Conservation (phyloP, 1,140 invertebrate genomes). For the Drosophila triauraria region DNA sequence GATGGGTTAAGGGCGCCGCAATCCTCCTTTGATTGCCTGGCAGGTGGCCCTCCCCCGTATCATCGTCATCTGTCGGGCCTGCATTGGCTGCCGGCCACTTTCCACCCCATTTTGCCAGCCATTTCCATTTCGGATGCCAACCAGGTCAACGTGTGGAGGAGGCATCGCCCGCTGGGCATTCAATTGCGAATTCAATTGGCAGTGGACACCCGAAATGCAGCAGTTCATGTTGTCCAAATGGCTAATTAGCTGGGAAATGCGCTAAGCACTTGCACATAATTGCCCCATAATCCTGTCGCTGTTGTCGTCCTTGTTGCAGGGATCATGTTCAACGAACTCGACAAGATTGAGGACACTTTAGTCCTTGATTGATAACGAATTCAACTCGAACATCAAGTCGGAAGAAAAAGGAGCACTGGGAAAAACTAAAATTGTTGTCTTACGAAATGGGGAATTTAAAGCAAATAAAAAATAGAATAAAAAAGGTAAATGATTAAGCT, state of each 20-base stretch:
- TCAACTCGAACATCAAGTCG: slow-evolving; percentile 1
- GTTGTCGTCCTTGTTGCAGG: slow-evolving; percentile 13
- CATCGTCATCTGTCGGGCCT: slow-evolving; percentile 37
- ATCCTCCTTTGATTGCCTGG: slow-evolving; percentile 32
- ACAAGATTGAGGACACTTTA: slow-evolving; percentile 49
- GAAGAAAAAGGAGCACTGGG: slow-evolving; percentile 9
- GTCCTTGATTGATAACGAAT: slow-evolving; percentile 71
- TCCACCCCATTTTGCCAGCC: slow-evolving; percentile 6
- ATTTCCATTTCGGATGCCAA: slow-evolving; percentile 39
- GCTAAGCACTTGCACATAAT: slow-evolving; percentile 82
- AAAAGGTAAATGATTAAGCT: too few relatives aligned
- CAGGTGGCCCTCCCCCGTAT: slow-evolving; percentile 53
- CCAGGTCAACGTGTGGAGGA: slow-evolving; percentile 25
- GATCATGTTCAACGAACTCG: slow-evolving; percentile 25
- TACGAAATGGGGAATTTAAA: neutral
- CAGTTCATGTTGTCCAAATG: slow-evolving; percentile 55
- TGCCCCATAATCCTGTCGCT: slow-evolving; percentile 61
- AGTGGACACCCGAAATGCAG: slow-evolving; percentile 56
- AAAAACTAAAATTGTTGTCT: neutral
- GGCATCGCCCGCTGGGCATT: slow-evolving; percentile 51
- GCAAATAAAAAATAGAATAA: too few relatives aligned
- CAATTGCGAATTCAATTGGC: slow-evolving; percentile 71
- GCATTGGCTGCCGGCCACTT: slow-evolving; percentile 22
- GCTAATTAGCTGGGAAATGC: slow-evolving; percentile 79
- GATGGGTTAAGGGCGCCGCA: neutral